phyloP scores from a whole-genome alignment of 2,888 invertebrate species.

The Agonopterix alstromeriana region DNA sequence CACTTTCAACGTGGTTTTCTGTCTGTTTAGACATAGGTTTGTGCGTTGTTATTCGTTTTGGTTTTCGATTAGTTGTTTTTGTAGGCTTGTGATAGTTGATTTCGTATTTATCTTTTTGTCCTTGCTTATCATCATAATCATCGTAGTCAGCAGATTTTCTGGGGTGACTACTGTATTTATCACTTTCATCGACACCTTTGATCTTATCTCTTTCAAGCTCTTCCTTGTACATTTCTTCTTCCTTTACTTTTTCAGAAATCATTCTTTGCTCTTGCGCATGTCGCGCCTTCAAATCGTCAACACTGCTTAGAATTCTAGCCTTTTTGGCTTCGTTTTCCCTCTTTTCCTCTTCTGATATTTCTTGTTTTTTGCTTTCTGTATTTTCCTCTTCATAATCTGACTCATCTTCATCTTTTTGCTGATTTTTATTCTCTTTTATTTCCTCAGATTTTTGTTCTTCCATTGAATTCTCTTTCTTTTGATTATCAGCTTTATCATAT shows the following conservation, averaged over 20 bases:
- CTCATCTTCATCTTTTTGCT: conserved; percentile 26
- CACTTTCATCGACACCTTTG: conserved; percentile 9
- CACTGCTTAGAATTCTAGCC: conserved; percentile 47
- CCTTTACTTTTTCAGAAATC: conserved; percentile 52
- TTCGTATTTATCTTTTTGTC: conserved; percentile 42
- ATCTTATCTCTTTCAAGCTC: conserved; percentile 40
- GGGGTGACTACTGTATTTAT: conserved; percentile 32
- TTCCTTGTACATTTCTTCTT: conserved; percentile 55
- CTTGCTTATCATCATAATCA: conserved; percentile 43
- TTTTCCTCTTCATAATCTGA: conserved; percentile 34
- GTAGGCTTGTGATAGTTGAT: conserved; percentile 19
- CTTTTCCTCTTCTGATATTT: conserved; percentile 31
- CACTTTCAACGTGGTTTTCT: conserved; percentile 25
- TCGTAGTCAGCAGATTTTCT: conserved; percentile 38
- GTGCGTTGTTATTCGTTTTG: conserved; percentile 9
- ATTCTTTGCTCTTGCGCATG: conserved; percentile 54
- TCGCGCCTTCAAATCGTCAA: conserved; percentile 56
- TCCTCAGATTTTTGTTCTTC: conserved; percentile 9
- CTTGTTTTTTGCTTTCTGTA: conserved; percentile 28
- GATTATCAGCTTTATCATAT: conserved; percentile 8
- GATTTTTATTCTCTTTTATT: conserved; percentile 8
- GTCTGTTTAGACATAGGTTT: conserved; percentile 12
- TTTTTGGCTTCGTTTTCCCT: conserved; percentile 53
- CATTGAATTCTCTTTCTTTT: conserved; percentile 3
- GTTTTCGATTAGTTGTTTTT: conserved; percentile 14